Percentiles rank a stretch among this genome's conserved stretches.
Conservation (phyloP, 1,140 invertebrate species). For the Pteromalus puparum region DNA sequence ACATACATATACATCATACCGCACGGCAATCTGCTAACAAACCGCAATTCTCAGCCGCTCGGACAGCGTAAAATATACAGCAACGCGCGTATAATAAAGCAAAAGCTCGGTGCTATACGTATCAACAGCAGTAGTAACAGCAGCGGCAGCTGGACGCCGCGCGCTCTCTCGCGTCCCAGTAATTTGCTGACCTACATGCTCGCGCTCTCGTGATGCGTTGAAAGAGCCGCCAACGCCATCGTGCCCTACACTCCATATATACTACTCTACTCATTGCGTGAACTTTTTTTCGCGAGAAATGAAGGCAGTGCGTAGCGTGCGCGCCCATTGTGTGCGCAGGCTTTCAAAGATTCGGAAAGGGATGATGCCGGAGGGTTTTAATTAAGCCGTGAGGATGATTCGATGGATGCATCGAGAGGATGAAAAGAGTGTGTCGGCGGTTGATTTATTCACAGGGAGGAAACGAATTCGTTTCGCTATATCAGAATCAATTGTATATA, state of each 20-base stretch:
- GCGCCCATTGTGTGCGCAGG: too few relatives aligned
- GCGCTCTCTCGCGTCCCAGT: background rate
- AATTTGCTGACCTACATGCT: background rate
- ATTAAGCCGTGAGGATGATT: background rate
- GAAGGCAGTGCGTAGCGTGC: too few relatives aligned
- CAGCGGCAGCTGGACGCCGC: background rate
- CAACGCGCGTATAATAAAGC: background rate
- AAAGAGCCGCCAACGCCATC: background rate
- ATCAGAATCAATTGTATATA: too few relatives aligned
- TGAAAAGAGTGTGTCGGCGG: background rate
- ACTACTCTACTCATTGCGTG: background rate
- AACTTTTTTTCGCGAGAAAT: background rate
- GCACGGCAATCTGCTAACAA: background rate
- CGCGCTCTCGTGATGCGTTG: background rate
- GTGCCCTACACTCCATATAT: background rate
- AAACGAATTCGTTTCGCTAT: too few relatives aligned
- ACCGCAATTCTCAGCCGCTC: background rate
- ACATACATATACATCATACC: background rate
- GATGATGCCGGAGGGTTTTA: background rate
- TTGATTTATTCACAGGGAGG: background rate
- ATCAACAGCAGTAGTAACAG: too few relatives aligned
- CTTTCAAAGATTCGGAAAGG: background rate
- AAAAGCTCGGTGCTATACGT: background rate
- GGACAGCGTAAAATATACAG: slow-evolving; percentile 1
- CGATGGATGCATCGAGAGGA: background rate